Evolutionary conservation across 2,797 vertebrate genomes (phyloP).

Genomic region (Protosalanx chinensis): DNA sequence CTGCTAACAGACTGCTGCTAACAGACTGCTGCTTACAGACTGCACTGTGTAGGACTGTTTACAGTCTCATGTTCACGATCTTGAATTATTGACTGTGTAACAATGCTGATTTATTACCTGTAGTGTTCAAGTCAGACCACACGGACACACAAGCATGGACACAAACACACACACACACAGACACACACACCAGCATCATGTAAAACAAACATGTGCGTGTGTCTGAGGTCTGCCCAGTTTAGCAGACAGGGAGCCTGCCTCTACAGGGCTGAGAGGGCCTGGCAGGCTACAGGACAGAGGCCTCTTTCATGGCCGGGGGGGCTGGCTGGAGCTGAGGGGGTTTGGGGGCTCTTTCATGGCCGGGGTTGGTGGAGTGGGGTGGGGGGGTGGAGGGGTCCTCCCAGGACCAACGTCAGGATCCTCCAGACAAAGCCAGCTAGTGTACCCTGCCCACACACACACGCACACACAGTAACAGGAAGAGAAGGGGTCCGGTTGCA

Average conservation of each 20-base stretch:
- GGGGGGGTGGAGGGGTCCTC: conserved; percentile 47
- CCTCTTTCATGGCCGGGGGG: neutral
- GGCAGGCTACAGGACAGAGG: conserved; percentile 8
- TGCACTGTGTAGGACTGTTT: too few species aligned
- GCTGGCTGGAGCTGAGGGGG: neutral
- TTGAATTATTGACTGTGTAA: too few species aligned
- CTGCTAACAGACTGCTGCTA: conserved; percentile 42
- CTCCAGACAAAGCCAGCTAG: conserved; percentile 60
- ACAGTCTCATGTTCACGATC: too few species aligned
- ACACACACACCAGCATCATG: neutral
- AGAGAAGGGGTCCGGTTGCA: conserved; percentile 61
- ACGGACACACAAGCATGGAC: neutral
- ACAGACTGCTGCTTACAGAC: too few species aligned
- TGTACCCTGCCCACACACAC: conserved; percentile 33
- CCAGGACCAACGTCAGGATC: conserved; percentile 47
- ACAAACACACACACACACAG: neutral
- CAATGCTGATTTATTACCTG: too few species aligned
- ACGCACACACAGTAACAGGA: conserved; percentile 67
- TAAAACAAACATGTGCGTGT: neutral
- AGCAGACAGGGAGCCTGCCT: neutral
- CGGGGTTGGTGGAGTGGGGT: too few species aligned
- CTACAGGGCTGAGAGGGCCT: neutral
- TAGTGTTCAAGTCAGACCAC: too few species aligned
- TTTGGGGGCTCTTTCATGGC: conserved; percentile 16
- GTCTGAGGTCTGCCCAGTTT: neutral